Base-by-base conservation (phyloP, 2,797 vertebrate genomes). In the Sebastes jordani region DNA sequence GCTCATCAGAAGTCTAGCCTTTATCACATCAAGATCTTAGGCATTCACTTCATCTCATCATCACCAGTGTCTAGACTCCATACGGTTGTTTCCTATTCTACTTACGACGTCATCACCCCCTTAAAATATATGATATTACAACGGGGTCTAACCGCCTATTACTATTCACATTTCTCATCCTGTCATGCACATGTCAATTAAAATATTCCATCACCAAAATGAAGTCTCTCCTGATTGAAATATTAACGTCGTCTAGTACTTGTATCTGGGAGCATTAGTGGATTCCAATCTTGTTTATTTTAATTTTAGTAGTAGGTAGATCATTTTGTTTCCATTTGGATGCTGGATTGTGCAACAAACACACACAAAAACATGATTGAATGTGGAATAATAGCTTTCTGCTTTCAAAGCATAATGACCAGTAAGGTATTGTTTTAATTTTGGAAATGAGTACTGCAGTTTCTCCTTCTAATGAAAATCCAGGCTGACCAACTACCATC, bases 391-490 rank as follows among this genome's bases (percentile, higher is more conserved):
- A 72, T 68, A 72, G 64, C 36, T 63, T 76, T 70, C 55, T 71
- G 27, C 59, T 67, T 60, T 70, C 46, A 62, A 14, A 32, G 11
- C 1, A 0, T 25, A 65, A 67, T 64, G n/a, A 42, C 61, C 9
- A 27, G 61, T 64, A 20, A 62, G 38, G 60, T 42, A 69, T 61
- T 76, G 76, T 78, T 88, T 79, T 76, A 52, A 73, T 76, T 77
- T 49, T 76, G 22, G 7, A 74, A 83, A 76, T 75, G n/a, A 80
- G 23, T 13, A 13, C 71, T 61, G 56, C 76, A 34, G 62, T 72
- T 84, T 82, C 60, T 81, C 11, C 7, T 68, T 79, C 78, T 64
- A 83, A 84, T 76, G 58, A 72, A 82, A 87, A 71, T 67, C 65
- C 55, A 68, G 72, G 23, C 63, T 79, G 82, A 74, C 76, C 78